Evolutionary conservation across 2,888 invertebrate species (phyloP).

Genomic region (Melinaea menophilus): DNA sequence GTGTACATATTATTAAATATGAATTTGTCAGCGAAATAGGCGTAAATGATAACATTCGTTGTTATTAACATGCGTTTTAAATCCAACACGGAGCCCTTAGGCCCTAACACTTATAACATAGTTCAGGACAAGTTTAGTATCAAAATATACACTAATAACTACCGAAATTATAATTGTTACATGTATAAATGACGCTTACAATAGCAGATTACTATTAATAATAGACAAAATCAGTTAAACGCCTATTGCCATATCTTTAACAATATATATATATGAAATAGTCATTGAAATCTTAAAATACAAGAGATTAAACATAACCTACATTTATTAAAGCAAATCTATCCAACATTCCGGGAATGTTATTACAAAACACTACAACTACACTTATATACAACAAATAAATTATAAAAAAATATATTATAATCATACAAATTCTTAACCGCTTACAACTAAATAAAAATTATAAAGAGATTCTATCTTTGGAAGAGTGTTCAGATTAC

Average conservation of each 20-base stretch:
- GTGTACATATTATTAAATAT: too few species aligned
- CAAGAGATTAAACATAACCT: conserved; percentile 45
- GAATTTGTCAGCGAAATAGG: too few species aligned
- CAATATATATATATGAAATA: conserved; percentile 37
- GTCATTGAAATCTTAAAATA: conserved; percentile 32
- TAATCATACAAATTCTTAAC: conserved; percentile 36
- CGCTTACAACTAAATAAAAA: conserved; percentile 35
- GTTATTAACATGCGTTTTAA: too few species aligned
- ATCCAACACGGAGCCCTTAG: too few species aligned
- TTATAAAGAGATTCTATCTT: conserved; percentile 45
- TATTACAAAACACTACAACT: conserved; percentile 48
- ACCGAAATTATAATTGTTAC: neutral
- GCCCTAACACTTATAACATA: too few species aligned
- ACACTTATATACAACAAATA: conserved; percentile 51
- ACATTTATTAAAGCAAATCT: conserved; percentile 62
- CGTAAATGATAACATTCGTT: too few species aligned
- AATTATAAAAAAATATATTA: conserved; percentile 60
- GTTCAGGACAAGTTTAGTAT: neutral
- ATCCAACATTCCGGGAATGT: conserved; percentile 69
- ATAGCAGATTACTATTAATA: conserved; percentile 2
- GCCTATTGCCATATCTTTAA: conserved; percentile 8
- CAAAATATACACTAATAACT: neutral
- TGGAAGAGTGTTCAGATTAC: conserved; percentile 37
- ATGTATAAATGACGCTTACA: neutral
- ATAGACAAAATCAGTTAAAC: neutral